Conservation (phyloP, 2,888 invertebrate genomes). For the Eupithecia subfuscata region DNA sequence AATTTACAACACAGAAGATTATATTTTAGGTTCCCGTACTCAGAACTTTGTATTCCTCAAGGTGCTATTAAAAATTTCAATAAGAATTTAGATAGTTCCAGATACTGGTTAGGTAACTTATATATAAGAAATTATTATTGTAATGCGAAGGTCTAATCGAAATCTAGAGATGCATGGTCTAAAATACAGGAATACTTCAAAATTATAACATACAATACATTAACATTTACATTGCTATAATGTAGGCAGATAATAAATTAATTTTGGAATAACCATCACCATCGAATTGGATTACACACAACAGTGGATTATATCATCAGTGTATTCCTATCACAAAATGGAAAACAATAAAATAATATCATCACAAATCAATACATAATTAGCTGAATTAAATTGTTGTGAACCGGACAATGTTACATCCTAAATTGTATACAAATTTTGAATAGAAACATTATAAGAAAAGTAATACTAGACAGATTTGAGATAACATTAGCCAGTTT, state of each 20-base stretch:
- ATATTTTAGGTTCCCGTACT: not conserved
- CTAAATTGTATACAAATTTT: not conserved
- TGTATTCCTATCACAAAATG: slow-evolving; percentile 25
- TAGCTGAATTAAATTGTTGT: slow-evolving; percentile 15
- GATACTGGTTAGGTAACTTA: slow-evolving; percentile 10
- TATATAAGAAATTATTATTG: not conserved
- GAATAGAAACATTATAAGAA: slow-evolving; percentile 23
- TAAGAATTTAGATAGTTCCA: not conserved
- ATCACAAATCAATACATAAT: slow-evolving; percentile 28
- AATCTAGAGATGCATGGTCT: not conserved
- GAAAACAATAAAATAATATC: slow-evolving; percentile 22
- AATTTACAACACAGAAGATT: not conserved
- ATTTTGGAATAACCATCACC: slow-evolving; percentile 15
- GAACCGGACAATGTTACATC: slow-evolving; percentile 17
- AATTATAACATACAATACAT: not conserved
- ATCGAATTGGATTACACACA: slow-evolving; percentile 3
- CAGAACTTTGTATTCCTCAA: not conserved
- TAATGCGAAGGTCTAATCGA: not conserved
- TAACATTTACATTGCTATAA: not conserved
- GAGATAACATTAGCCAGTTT: slow-evolving; percentile 54
- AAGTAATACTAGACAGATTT: slow-evolving; percentile 42
- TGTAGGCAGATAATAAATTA: slow-evolving; percentile 4
- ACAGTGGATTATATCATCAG: slow-evolving; percentile 16
- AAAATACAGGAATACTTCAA: not conserved
- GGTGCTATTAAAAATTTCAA: not conserved